These are phyloP conservation scores for Hydriomena furcata DNA, from an alignment of 2,888 invertebrate genomes.

Conservation along the genomic window DNA sequence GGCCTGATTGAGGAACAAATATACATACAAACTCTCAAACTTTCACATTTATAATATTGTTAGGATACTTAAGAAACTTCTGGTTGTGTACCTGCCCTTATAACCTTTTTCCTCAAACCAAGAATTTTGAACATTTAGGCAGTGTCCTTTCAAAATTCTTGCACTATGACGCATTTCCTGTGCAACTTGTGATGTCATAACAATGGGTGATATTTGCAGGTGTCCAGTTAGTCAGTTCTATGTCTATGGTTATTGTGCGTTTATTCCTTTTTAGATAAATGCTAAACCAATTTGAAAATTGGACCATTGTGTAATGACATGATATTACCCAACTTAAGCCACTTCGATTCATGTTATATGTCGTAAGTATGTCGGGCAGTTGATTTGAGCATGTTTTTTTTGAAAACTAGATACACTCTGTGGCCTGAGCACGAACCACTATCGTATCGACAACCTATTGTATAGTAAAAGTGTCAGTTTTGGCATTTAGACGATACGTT, in stretches of 20 bases:
- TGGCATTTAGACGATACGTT: too few species aligned
- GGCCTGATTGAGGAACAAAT: too few species aligned
- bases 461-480: too few species aligned
- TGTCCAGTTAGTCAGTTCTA: conserved; percentile 28
- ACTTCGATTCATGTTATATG: too few species aligned
- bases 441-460: too few species aligned
- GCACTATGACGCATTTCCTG: conserved; percentile 32
- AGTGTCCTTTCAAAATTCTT: conserved; percentile 25
- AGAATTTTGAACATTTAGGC: conserved; percentile 13
- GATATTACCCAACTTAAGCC: not conserved
- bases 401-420: too few species aligned
- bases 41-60: too few species aligned
- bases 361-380: too few species aligned
- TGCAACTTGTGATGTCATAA: conserved; percentile 20
- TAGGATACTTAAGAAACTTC: too few species aligned
- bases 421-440: too few species aligned
- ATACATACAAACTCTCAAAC: too few species aligned
- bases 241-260: conserved; percentile 20
- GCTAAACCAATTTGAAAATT: conserved; percentile 22
- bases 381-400: too few species aligned
- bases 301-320: conserved; percentile 8
- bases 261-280: conserved; percentile 26
- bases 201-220: conserved; percentile 33
- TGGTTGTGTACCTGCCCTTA: conserved; percentile 1
- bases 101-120: conserved; percentile 10